phyloP scores from a whole-genome alignment of 2,113 vertebrate species.

The Coryphaenoides rupestris region DNA sequence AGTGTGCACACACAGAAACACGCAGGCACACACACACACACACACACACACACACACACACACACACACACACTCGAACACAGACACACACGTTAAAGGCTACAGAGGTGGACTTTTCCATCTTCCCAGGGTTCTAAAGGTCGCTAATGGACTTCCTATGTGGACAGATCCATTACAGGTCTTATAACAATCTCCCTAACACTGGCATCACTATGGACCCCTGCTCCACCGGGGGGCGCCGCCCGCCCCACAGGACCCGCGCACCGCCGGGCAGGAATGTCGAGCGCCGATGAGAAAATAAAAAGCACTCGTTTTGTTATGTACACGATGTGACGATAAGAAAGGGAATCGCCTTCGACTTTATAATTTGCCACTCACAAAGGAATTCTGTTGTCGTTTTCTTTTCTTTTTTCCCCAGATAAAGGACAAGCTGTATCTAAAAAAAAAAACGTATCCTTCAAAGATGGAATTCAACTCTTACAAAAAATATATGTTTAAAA shows the following conservation, averaged over 20 bases:
- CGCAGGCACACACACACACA: background rate
- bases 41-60: constrained; percentile 1
- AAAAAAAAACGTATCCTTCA: background rate
- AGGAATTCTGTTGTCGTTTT: too few relatives aligned
- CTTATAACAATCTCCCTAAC: constrained; percentile 18
- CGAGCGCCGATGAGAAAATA: too few relatives aligned
- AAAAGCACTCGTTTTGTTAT: background rate
- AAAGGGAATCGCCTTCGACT: too few relatives aligned
- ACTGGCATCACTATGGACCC: background rate
- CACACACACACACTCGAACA: background rate
- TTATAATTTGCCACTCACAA: too few relatives aligned
- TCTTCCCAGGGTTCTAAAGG: constrained; percentile 20
- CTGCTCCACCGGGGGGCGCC: too few relatives aligned
- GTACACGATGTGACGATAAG: too few relatives aligned
- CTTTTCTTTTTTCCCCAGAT: too few relatives aligned
- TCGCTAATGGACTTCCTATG: constrained; percentile 48
- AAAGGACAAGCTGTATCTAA: too few relatives aligned
- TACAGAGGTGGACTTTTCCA: constrained; percentile 28
- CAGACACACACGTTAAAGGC: constrained; percentile 9
- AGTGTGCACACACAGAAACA: background rate
- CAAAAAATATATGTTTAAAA: too few relatives aligned
- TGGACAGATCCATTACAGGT: constrained; percentile 16
- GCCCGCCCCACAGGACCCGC: too few relatives aligned
- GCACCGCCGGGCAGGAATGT: too few relatives aligned
- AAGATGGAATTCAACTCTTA: too few relatives aligned